phyloP scores from a whole-genome alignment of 2,113 vertebrate genomes.

The Alectura lathami region DNA sequence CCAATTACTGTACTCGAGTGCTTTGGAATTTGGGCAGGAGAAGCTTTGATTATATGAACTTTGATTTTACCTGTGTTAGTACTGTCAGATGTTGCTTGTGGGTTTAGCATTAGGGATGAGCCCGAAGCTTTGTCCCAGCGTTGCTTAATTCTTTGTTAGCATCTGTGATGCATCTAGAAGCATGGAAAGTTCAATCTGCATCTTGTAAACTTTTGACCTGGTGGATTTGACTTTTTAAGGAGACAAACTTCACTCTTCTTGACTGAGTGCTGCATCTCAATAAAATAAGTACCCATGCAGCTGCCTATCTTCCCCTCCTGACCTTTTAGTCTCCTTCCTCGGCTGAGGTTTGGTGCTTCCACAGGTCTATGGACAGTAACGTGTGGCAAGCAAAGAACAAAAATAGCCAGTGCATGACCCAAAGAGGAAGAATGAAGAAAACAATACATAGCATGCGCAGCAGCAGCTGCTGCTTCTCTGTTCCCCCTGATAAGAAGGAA shows the following conservation, averaged over 20 bases:
- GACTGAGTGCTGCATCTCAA: not conserved
- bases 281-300: not conserved
- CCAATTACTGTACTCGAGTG: not conserved
- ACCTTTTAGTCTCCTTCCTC: not conserved
- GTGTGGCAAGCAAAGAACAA: not conserved
- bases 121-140: not conserved
- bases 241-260: not conserved
- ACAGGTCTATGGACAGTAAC: not conserved
- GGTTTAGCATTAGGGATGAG: not conserved
- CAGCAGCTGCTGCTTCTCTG: not conserved
- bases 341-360: not conserved
- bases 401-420: not conserved
- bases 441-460: not conserved
- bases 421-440: not conserved
- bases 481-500: not conserved
- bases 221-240: not conserved
- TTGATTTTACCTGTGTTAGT: not conserved
- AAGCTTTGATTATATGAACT: not conserved
- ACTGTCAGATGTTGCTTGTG: not conserved
- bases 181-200: not conserved
- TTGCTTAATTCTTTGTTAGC: not conserved
- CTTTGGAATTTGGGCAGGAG: conserved; percentile 6
- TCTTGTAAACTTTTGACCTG: not conserved
- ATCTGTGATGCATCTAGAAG: not conserved
- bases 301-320: not conserved